Conservation (phyloP, 1,140 invertebrate genomes). For the Araneus ventricosus region DNA sequence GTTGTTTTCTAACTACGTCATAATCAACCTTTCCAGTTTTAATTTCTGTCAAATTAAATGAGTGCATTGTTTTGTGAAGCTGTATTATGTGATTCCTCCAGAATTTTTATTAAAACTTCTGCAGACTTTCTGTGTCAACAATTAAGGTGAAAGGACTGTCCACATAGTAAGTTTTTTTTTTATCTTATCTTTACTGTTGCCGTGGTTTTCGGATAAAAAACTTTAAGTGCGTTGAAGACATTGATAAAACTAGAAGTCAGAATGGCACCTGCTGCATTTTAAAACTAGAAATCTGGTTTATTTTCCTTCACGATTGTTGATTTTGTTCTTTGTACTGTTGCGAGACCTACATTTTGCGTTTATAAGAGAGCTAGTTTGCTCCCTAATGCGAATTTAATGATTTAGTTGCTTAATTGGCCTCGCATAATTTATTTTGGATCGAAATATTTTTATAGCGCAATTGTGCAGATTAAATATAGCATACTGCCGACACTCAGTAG, state of each 20-base stretch:
- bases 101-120: neutral
- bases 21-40: neutral
- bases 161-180: neutral
- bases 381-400: neutral
- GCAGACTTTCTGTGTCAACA: neutral
- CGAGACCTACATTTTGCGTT: neutral
- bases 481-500: no score
- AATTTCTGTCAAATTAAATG: neutral
- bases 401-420: neutral
- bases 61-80: neutral
- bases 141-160: neutral
- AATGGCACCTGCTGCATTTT: neutral
- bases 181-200: neutral
- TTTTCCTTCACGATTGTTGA: neutral
- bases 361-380: neutral
- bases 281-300: conserved; percentile 26
- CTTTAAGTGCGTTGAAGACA: neutral
- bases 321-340: neutral
- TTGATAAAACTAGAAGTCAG: conserved; percentile 1
- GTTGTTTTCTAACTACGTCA: neutral
- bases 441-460: neutral
- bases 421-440: neutral
- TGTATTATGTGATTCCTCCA: neutral
- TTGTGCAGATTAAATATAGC: no score
- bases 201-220: neutral